phyloP scores from a whole-genome alignment of 2,797 vertebrate genomes.

The Acanthurus leucopareius region DNA sequence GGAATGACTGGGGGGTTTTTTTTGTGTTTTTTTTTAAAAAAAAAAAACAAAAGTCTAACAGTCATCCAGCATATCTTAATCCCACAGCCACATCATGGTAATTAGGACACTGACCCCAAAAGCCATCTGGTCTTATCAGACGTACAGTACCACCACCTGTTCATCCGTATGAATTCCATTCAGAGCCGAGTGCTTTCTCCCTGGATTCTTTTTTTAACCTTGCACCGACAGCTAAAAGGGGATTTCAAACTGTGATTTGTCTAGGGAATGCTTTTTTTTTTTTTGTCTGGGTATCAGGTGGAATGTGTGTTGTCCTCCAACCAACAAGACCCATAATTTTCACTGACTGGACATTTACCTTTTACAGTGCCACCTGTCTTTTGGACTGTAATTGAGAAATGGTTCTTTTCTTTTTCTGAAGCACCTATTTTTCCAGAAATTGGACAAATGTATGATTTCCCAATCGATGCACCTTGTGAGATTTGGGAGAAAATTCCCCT shows the following conservation, averaged over 20 bases:
- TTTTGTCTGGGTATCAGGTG: slow-evolving; percentile 36
- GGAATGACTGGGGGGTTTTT: slow-evolving; percentile 32
- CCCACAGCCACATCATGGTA: slow-evolving; percentile 73
- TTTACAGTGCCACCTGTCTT: slow-evolving; percentile 51
- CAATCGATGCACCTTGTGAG: slow-evolving; percentile 39
- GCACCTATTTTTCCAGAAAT: slow-evolving; percentile 40
- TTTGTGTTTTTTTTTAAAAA: neutral
- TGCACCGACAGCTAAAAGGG: slow-evolving; percentile 38
- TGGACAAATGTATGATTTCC: slow-evolving; percentile 59
- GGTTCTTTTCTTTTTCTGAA: slow-evolving; percentile 28
- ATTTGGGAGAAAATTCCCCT: slow-evolving; percentile 38
- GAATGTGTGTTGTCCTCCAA: slow-evolving; percentile 41
- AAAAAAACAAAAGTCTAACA: slow-evolving; percentile 52
- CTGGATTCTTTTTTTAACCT: slow-evolving; percentile 46
- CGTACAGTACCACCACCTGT: slow-evolving; percentile 79
- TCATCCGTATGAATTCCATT: slow-evolving; percentile 70
- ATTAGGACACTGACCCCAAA: slow-evolving; percentile 81
- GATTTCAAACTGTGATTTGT: slow-evolving; percentile 43
- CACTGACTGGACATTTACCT: slow-evolving; percentile 33
- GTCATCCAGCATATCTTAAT: slow-evolving; percentile 74
- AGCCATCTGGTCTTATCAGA: slow-evolving; percentile 80
- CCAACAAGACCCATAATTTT: slow-evolving; percentile 57
- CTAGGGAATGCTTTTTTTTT: slow-evolving; percentile 19
- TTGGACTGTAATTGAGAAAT: slow-evolving; percentile 58
- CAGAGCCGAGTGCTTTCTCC: slow-evolving; percentile 59